Conservation (phyloP, 2,113 vertebrate genomes). For the Tenebrosternarchus preto region DNA sequence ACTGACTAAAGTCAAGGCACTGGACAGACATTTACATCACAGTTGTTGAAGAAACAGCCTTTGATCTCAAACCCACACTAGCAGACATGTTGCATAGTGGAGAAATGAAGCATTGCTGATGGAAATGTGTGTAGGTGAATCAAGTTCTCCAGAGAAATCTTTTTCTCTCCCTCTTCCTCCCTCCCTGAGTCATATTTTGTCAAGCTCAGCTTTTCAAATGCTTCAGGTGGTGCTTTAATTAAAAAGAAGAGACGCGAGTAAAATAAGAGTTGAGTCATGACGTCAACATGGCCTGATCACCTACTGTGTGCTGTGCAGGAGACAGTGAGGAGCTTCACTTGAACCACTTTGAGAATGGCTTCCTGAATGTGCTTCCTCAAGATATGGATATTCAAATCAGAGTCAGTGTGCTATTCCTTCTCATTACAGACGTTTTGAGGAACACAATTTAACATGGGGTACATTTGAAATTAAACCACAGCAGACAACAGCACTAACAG, state of each 20-base stretch:
- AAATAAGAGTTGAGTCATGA: neutral
- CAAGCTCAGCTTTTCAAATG: neutral
- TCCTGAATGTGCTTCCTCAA: neutral
- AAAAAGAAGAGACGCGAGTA: neutral
- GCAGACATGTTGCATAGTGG: neutral
- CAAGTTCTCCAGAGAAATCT: neutral
- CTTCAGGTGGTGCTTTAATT: neutral
- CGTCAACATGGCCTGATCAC: neutral
- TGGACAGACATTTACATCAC: neutral
- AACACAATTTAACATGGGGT: too few species aligned
- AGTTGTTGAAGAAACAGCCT: neutral
- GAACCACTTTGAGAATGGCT: neutral
- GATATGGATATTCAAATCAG: too few species aligned
- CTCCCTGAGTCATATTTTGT: neutral
- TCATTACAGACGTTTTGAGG: too few species aligned
- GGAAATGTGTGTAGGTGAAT: constrained; percentile 1
- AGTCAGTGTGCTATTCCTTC: too few species aligned
- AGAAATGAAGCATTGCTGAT: neutral
- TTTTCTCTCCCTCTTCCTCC: neutral
- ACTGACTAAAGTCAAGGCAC: neutral
- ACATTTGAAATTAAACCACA: too few species aligned
- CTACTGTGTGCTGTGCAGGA: neutral
- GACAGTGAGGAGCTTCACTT: neutral
- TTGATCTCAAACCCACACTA: neutral
- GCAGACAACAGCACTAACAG: too few species aligned